These are phyloP conservation scores for Luperina nickerlii DNA, from an alignment of 2,888 invertebrate species.

Conservation along the genomic window DNA sequence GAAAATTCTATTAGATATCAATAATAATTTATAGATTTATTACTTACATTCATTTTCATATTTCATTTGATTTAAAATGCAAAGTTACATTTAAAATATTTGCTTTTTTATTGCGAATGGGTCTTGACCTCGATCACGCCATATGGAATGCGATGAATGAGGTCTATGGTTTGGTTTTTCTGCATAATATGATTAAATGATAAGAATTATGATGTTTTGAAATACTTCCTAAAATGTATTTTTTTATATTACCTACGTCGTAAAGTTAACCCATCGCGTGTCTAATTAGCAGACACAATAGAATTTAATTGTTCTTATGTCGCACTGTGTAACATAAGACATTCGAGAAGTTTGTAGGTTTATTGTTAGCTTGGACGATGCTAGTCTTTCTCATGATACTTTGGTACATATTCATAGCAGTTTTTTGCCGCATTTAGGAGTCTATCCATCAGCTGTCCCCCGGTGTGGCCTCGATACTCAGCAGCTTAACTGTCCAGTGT, in stretches of 20 bases:
- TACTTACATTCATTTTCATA: background rate
- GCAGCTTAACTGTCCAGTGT: background rate
- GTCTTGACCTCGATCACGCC: background rate
- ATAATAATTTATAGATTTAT: too few species aligned
- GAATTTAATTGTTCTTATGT: too few species aligned
- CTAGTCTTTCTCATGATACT: background rate
- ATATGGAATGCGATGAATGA: background rate
- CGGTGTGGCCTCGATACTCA: background rate
- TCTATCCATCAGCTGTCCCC: background rate
- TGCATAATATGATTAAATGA: background rate
- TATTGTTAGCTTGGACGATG: background rate
- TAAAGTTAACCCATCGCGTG: too few species aligned
- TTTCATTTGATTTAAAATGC: background rate
- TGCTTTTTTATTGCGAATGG: too few species aligned
- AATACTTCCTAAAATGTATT: background rate
- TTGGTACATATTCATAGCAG: background rate
- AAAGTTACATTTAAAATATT: background rate
- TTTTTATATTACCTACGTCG: background rate
- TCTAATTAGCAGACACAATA: too few species aligned
- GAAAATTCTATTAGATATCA: background rate
- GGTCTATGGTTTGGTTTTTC: background rate
- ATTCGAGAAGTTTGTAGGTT: too few species aligned
- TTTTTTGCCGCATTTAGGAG: background rate
- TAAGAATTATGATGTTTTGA: background rate
- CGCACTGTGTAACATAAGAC: too few species aligned